These are phyloP conservation scores for Coregonus sp. DNA, from an alignment of 2,797 vertebrate species.

Conservation along the genomic window DNA sequence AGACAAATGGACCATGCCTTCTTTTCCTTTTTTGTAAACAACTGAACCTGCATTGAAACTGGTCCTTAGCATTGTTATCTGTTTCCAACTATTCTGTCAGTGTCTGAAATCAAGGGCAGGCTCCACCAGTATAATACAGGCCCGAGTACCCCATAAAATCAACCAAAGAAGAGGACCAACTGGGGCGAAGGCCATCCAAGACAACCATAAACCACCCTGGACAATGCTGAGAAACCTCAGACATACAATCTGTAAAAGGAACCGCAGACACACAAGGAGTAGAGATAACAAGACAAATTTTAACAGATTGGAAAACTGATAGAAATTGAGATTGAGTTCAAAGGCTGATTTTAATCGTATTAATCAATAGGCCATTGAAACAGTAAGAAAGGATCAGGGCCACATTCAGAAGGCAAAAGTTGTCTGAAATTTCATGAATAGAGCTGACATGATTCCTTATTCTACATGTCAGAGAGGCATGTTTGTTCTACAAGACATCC, in stretches of 20 bases:
- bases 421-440: no score
- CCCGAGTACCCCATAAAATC: not conserved
- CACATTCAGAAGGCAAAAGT: no score
- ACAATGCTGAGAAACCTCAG: constrained; percentile 2
- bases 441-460: no score
- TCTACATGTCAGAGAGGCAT: no score
- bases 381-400: no score
- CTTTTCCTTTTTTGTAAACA: no score
- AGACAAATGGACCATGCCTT: not conserved
- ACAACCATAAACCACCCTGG: constrained; percentile 2
- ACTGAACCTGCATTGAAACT: no score
- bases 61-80: not conserved
- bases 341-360: no score
- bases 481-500: constrained; percentile 2
- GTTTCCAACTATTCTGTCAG: not conserved
- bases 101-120: not conserved
- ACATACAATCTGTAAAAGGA: not conserved
- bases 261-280: not conserved
- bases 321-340: no score
- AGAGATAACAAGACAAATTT: constrained; percentile 1
- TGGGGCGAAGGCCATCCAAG: not conserved
- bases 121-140: no score
- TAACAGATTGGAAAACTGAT: not conserved
- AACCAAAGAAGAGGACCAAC: not conserved
- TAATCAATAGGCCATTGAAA: no score